Percentiles rank a stretch among this genome's conserved stretches.
Evolutionary conservation across 2,888 invertebrate species (phyloP).

Genomic region (Thecophora atra): DNA sequence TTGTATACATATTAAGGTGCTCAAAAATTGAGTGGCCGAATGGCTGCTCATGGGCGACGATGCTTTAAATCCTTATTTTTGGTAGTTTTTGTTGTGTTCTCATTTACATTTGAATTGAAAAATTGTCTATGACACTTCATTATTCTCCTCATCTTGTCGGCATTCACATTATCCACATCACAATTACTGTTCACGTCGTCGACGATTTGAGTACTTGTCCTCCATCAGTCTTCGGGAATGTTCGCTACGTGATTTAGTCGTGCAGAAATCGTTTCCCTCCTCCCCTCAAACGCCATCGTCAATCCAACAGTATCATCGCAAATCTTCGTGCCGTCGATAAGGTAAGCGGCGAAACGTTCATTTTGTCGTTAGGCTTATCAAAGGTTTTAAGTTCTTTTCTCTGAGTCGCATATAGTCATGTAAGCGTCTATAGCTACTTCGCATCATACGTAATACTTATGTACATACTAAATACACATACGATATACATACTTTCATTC

Average conservation of each 20-base stretch:
- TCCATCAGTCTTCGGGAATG: slow-evolving; percentile 55
- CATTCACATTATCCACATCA: neutral
- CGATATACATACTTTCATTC: too few species aligned
- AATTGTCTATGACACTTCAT: slow-evolving; percentile 46
- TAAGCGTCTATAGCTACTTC: too few species aligned
- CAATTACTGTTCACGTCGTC: slow-evolving; percentile 19
- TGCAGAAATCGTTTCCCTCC: slow-evolving; percentile 48
- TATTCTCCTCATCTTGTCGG: slow-evolving; percentile 41
- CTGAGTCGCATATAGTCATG: slow-evolving; percentile 42
- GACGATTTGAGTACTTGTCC: slow-evolving; percentile 17
- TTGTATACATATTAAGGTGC: too few species aligned
- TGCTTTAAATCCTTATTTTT: neutral
- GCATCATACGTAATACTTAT: too few species aligned
- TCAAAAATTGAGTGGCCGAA: too few species aligned
- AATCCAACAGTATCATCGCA: too few species aligned
- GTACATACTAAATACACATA: too few species aligned
- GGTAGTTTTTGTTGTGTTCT: slow-evolving; percentile 41
- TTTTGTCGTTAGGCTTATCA: slow-evolving; percentile 41
- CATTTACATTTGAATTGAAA: slow-evolving; percentile 60
- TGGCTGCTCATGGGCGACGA: too few species aligned
- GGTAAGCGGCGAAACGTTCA: slow-evolving; percentile 17
- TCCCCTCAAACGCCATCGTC: too few species aligned
- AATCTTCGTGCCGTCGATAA: slow-evolving; percentile 44
- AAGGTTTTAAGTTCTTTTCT: slow-evolving; percentile 40
- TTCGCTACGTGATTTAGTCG: slow-evolving; percentile 61